Evolutionary conservation across 1,140 invertebrate genomes (phyloP), one percentile per base, ranked within the genome.

Genomic region (Cataglyphis hispanica): DNA sequence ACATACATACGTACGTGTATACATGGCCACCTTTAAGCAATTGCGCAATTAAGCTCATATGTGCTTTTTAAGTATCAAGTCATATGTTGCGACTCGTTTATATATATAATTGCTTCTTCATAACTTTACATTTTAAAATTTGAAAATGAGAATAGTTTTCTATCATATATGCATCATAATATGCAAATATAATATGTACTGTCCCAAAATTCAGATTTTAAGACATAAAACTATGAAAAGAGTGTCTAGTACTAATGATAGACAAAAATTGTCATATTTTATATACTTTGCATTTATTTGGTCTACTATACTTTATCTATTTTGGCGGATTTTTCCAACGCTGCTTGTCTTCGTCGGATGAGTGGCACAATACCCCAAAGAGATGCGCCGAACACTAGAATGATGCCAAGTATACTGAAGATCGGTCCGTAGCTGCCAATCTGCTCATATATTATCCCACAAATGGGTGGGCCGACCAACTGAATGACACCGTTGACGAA

Each of bases 401-500:
- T 96, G 31, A 97, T 92, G 10, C 98, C 98, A 1, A 98, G 93
- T 0, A 96, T 96, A 50, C 96, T 96, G 84, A 98, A 97, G 10
- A 98, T 96, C 2, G 97, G 96, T 84, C 96, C 96, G 92, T 97
- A 98, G 13, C 96, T 96, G 0, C 96, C 92, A 1, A 97, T 96
- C 16, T 95, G 94, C 80, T 97, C 96, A 84, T 95, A 97, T 94
- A 97, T 96, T 1, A 96, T 72, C 1, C 97, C 97, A 91, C 97
- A 98, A 43, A 98, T 95, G 0, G 98, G 98, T 0, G 98, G 98
- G 0, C 98, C 97, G 6, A 97, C 93, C 25, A 98, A 92, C 92
- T 98, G 98, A 25, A 98, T 93, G 50, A 98, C 95, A 1, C 98
- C 98, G 91, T 98, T 98, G 7, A 98, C 96, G 90, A 98, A 98